phyloP scores from a whole-genome alignment of 2,113 vertebrate genomes.

The Rhegmatorhina hoffmannsi region DNA sequence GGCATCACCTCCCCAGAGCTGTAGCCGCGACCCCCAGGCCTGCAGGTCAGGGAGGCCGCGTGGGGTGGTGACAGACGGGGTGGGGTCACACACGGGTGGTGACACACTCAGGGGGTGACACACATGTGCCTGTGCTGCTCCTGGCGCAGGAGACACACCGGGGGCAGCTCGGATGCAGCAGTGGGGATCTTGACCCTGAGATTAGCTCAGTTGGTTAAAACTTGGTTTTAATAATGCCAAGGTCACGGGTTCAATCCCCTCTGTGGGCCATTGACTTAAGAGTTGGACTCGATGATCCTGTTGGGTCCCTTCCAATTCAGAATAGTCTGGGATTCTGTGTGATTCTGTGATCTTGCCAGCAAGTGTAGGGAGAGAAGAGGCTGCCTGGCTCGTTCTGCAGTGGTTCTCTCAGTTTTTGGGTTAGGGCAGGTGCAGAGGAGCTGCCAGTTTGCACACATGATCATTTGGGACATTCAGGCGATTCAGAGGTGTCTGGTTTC shows the following conservation, averaged over 20 bases:
- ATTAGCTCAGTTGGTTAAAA: too few species aligned
- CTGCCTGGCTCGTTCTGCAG: neutral
- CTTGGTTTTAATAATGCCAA: too few species aligned
- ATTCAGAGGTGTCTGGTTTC: neutral
- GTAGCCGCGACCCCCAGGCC: neutral
- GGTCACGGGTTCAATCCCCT: too few species aligned
- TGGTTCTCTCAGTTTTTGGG: accelerated
- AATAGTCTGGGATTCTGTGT: too few species aligned
- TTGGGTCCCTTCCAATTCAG: too few species aligned
- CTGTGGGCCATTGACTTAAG: too few species aligned
- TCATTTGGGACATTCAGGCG: neutral
- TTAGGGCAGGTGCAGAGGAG: neutral
- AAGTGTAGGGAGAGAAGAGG: neutral
- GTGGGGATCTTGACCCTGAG: neutral
- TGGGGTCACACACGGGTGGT: too few species aligned
- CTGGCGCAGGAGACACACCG: too few species aligned
- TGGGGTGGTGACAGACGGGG: accelerated
- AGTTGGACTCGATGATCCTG: too few species aligned
- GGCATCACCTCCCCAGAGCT: accelerated
- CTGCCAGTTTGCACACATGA: accelerated
- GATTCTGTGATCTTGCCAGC: too few species aligned
- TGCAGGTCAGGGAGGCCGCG: neutral
- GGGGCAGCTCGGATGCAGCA: accelerated
- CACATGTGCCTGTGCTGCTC: too few species aligned
- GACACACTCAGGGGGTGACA: neutral